A percentile compares a stretch with the other conserved stretches of the same genome.
These are phyloP conservation scores for Sarotherodon lohbergeri DNA, from an alignment of 2,113 vertebrate genomes.

Conservation along the genomic window DNA sequence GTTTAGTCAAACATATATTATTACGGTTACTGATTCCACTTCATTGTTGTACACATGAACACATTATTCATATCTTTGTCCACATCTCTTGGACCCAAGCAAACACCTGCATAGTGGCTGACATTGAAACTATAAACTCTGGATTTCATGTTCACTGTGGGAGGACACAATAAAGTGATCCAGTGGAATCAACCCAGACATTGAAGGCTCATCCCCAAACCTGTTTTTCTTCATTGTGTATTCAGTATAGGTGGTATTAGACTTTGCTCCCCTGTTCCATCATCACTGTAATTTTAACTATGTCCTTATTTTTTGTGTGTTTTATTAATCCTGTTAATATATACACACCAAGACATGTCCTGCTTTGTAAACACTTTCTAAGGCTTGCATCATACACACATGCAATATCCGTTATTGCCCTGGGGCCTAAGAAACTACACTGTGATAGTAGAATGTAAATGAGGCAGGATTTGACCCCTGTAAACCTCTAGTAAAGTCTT, in stretches of 20 bases:
- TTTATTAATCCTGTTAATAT: neutral
- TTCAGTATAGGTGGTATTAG: neutral
- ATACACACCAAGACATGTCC: neutral
- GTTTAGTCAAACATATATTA: neutral
- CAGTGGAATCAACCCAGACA: neutral
- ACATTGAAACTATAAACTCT: neutral
- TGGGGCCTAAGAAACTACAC: neutral
- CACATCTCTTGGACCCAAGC: neutral
- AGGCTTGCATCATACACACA: neutral
- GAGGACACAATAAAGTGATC: neutral
- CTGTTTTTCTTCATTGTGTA: neutral
- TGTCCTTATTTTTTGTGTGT: neutral
- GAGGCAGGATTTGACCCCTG: constrained; percentile 23
- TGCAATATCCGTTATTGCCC: constrained; percentile 27
- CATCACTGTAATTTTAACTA: neutral
- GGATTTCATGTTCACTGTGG: neutral
- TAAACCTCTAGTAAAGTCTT: neutral
- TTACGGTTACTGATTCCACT: neutral
- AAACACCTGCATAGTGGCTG: neutral
- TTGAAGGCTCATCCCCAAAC: neutral
- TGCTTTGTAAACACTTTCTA: neutral
- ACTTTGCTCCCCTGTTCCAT: neutral
- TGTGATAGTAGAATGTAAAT: constrained; percentile 60
- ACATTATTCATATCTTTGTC: neutral
- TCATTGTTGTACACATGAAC: neutral